phyloP scores from a whole-genome alignment of 1,140 invertebrate genomes.

The Lordiphosa collinella region DNA sequence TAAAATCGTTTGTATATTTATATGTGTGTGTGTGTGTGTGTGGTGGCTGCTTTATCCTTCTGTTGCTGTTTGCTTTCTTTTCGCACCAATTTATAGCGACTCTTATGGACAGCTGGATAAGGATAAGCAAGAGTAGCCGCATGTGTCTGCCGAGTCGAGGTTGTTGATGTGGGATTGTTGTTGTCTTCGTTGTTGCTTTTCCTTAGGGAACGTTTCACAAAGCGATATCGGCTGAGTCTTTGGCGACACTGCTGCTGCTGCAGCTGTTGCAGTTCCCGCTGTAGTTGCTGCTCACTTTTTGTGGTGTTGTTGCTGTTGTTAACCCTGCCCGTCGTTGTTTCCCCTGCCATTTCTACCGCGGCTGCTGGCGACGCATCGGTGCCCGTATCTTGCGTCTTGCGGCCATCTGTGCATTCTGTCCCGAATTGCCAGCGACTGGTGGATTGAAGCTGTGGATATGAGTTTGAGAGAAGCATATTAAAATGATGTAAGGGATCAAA shows the following conservation, averaged over 20 bases:
- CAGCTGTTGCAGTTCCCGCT: slow-evolving; percentile 10
- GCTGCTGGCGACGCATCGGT: slow-evolving; percentile 46
- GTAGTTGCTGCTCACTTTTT: slow-evolving; percentile 7
- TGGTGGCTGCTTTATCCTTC: background rate
- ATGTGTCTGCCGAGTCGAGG: slow-evolving; percentile 5
- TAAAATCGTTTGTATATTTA: background rate
- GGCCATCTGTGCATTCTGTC: slow-evolving; percentile 38
- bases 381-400: slow-evolving; percentile 52
- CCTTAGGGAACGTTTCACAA: slow-evolving; percentile 18
- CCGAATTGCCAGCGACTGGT: slow-evolving; percentile 33
- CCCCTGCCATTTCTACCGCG: slow-evolving; percentile 59
- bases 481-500: no score
- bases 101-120: slow-evolving; percentile 11
- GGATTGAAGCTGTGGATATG: slow-evolving; percentile 57
- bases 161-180: background rate
- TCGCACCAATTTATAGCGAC: slow-evolving; percentile 47
- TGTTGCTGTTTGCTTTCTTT: slow-evolving; percentile 16
- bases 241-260: slow-evolving; percentile 5
- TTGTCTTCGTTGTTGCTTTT: slow-evolving; percentile 10
- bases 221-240: slow-evolving; percentile 30
- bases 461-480: background rate
- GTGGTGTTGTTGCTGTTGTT: no score
- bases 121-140: background rate
- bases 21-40: background rate
- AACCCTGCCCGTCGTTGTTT: slow-evolving; percentile 15